A percentile compares a stretch with the other conserved stretches of the same genome.
These are phyloP conservation scores for Nasonia longicornis DNA, from an alignment of 1,140 invertebrate species.

Conservation along the genomic window DNA sequence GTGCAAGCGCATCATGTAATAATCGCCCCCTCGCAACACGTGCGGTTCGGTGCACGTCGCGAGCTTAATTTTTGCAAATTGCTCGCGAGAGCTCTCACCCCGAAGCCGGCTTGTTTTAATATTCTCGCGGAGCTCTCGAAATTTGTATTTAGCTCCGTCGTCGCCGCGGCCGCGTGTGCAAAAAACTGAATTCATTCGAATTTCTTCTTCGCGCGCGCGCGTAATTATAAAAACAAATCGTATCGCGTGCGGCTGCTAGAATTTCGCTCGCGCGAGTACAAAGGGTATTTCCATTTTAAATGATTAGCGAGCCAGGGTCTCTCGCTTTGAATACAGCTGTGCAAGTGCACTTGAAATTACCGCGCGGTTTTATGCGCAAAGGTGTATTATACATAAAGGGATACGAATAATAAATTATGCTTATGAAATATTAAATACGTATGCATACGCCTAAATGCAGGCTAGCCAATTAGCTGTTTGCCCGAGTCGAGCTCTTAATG, in stretches of 20 bases:
- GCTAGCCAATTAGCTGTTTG: background rate
- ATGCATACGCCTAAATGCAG: background rate
- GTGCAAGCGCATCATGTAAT: background rate
- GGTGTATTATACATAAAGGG: background rate
- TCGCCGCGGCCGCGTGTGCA: background rate
- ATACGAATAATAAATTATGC: background rate
- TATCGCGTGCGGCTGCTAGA: background rate
- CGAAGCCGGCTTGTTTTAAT: background rate
- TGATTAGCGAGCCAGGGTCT: background rate
- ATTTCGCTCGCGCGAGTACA: background rate
- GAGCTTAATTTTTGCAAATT: conserved; percentile 41
- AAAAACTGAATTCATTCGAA: conserved; percentile 6
- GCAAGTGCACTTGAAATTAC: background rate
- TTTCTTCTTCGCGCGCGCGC: background rate
- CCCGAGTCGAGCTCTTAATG: background rate
- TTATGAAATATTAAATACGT: background rate
- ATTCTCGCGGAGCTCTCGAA: background rate
- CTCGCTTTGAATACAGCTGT: too few species aligned
- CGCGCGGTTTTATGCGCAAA: too few species aligned
- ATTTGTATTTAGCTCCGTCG: conserved; percentile 11
- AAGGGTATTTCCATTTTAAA: conserved; percentile 21
- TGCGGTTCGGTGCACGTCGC: background rate
- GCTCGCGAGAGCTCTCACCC: background rate
- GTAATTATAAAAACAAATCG: conserved; percentile 1
- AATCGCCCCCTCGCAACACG: background rate